Conservation (phyloP, 2,888 invertebrate species). For the Eupithecia tripunctaria region DNA sequence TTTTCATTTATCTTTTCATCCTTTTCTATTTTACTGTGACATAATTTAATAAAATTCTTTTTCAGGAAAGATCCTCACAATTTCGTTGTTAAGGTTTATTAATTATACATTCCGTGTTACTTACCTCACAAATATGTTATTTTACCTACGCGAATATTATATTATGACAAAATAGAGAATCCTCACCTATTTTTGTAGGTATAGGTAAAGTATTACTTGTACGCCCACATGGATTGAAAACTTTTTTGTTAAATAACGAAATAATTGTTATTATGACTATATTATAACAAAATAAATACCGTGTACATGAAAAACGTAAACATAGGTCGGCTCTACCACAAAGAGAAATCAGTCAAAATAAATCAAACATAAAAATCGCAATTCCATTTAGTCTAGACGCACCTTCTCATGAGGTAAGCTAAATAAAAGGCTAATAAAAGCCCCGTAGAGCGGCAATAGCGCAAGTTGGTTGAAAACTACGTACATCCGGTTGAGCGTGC, state of each 20-base stretch:
- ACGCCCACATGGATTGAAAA: neutral
- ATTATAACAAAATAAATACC: too few relatives aligned
- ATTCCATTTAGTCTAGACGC: conserved; percentile 52
- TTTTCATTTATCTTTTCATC: conserved; percentile 31
- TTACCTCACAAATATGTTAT: neutral
- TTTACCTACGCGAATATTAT: neutral
- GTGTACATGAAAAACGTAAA: neutral
- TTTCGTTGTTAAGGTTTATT: conserved; percentile 33
- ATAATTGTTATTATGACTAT: too few relatives aligned
- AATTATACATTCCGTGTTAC: neutral
- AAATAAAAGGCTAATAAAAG: conserved; percentile 78
- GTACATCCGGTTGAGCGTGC: conserved; percentile 82
- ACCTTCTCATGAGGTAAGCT: conserved; percentile 54
- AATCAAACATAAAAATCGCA: conserved; percentile 15
- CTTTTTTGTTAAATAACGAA: neutral
- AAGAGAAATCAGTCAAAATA: neutral
- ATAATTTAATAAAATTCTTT: conserved; percentile 39
- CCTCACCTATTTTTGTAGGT: neutral
- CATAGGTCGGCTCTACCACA: neutral
- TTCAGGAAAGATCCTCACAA: conserved; percentile 40
- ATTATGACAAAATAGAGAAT: neutral
- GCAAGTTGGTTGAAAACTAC: conserved; percentile 72
- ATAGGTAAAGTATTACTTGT: too few relatives aligned
- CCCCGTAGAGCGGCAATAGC: conserved; percentile 74
- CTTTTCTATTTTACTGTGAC: conserved; percentile 35